Evolutionary conservation across 2,888 invertebrate genomes (phyloP), one percentile per base, ranked within the genome.

Genomic region (Drosophila robusta): DNA sequence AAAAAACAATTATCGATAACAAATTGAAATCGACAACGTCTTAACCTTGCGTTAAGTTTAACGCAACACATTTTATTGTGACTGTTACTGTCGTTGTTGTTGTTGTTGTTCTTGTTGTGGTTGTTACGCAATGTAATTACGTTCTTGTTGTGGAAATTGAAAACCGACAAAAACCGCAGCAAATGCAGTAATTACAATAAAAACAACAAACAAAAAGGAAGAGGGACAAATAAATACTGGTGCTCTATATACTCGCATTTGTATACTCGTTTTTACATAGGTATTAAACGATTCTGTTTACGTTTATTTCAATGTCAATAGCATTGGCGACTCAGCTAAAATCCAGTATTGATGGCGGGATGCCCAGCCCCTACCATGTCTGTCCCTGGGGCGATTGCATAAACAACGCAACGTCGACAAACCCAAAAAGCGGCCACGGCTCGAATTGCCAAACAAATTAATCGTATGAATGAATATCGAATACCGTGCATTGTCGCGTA

Each of bases 251-350:
- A 46, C n/a, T 47, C n/a, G 22, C 3, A 26, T 6, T 22, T 34
- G 22, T 14, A 26, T 26, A 16, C 32, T 22, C 24, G 24, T 26
- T 16, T 54, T 9, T 42, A 42, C 9, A 4, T 41, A 1, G 61
- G 47, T 46, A 24, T 50, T 69, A 60, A 68, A 14, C 49, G 47
- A 42, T 55, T 62, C 44, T 62, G 36, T 66, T 69, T 65, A 70
- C 74, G 44, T 62, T 61, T 45, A 69, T 70, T 78, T 87, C 84
- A 84, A 81, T 87, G 84, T 75, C 87, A 85, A 77, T 84, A 75
- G 58, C 69, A 75, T 75, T 87, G 81, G 69, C 87, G 66, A 77
- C 57, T 84, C 84, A 87, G 75, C 87, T 74, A 56, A 68, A 82
- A 75, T 78, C 50, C 64, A 63, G 68, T 67, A 47, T 65, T 46